Evolutionary conservation across 2,888 invertebrate genomes (phyloP), one percentile per base, ranked within the genome.

Genomic region (Epinotia demarniana): DNA sequence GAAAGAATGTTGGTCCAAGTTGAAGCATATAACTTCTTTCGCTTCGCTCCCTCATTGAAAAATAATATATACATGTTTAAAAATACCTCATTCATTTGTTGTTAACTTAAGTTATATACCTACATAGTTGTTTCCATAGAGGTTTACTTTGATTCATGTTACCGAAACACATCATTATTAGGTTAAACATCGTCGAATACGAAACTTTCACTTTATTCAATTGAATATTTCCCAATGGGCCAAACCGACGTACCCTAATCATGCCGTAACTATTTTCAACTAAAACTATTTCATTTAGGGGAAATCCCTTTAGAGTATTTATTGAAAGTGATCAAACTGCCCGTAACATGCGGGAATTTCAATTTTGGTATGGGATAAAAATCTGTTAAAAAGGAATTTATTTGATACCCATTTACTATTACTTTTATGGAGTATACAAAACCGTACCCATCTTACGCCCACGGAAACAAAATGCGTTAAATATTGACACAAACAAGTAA

Each of bases 251-350:
- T 71, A 67, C 75, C 75, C 71, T 61, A 75, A 75, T 72, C 75
- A 60, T 53, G 55, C 71, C 75, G 75, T 71, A 72, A 75, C 75
- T 57, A 72, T 72, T 75, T 75, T 57, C 75, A 62, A 75, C 75
- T 67, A 33, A 55, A 75, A 75, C 75, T 75, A 75, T 75, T 75
- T 75, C 75, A 75, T 67, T 67, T 67, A 67, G 62, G 61, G 23
- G 46, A 71, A 71, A 66, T 75, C 75, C 72, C 71, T 62, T 72
- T 19, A 55, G 75, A 57, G 13, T 62, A 75, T 67, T 67, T 75
- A 72, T 75, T 67, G 66, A 72, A 71, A 72, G 27, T 66, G 71
- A 75, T 71, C 57, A 66, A 70, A 75, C 39, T 60, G 58, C 19
- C 63, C 33, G 63, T 23, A 55, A 46, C 63, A 53, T 70, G 23